These are phyloP conservation scores for Cathartes aura DNA, from an alignment of 2,113 vertebrate species.

Conservation along the genomic window DNA sequence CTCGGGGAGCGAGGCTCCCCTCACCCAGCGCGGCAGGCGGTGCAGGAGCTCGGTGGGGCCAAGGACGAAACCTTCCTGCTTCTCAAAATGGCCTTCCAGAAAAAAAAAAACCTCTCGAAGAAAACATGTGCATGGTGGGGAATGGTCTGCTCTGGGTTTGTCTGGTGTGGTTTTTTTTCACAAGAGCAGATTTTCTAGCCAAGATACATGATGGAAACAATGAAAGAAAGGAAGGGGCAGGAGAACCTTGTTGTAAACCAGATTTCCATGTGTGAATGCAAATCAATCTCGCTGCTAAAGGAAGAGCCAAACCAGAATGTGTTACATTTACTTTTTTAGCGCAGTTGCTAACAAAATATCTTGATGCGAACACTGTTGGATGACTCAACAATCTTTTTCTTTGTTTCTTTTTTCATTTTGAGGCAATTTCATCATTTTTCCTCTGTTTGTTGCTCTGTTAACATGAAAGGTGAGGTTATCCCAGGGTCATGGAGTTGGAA, in stretches of 20 bases:
- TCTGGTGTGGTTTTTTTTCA: background rate
- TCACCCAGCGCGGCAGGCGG: background rate
- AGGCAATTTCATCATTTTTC: background rate
- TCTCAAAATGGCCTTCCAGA: background rate
- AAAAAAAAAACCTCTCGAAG: background rate
- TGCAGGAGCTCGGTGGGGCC: background rate
- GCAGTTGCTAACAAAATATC: conserved; percentile 44
- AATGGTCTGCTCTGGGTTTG: background rate
- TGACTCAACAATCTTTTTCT: conserved; percentile 50
- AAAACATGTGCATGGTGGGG: background rate
- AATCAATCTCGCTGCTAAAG: conserved; percentile 5
- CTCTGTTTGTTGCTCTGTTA: background rate
- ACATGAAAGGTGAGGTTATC: background rate
- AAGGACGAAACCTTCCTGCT: background rate
- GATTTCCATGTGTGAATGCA: conserved; percentile 29
- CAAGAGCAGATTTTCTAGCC: background rate
- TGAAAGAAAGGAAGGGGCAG: conserved; percentile 5
- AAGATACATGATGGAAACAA: background rate
- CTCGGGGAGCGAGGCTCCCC: background rate
- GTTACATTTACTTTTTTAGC: conserved; percentile 38
- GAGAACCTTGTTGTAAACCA: conserved; percentile 23
- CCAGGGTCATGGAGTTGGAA: conserved; percentile 47
- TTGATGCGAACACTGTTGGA: background rate
- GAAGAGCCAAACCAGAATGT: conserved; percentile 29
- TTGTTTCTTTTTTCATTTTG: background rate